A percentile compares a stretch with the other conserved stretches of the same genome.
These are phyloP conservation scores for Lepus timidus DNA, from an alignment of 2,113 vertebrate genomes.

Conservation along the genomic window DNA sequence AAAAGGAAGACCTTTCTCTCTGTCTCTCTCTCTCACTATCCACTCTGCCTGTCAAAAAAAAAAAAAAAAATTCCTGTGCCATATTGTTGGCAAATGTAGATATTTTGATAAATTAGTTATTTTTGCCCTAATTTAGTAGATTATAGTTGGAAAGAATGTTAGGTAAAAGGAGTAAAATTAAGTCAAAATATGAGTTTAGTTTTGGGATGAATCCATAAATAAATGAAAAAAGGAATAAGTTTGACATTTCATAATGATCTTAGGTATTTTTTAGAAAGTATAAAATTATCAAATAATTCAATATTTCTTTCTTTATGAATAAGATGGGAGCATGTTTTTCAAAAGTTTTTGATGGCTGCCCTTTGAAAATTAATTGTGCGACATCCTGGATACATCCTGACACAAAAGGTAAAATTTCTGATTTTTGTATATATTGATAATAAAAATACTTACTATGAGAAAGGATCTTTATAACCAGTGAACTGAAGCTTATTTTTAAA, in stretches of 20 bases:
- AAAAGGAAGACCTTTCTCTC: no score
- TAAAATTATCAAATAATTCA: conserved; percentile 56
- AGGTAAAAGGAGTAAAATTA: conserved; percentile 24
- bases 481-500: conserved; percentile 57
- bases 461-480: conserved; percentile 36
- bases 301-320: conserved; percentile 72
- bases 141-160: neutral
- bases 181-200: conserved; percentile 46
- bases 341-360: conserved; percentile 99
- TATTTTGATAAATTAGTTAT: conserved; percentile 43
- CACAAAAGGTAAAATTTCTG: conserved; percentile 93
- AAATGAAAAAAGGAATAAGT: conserved; percentile 37
- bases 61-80: neutral
- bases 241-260: conserved; percentile 56
- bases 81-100: conserved; percentile 19
- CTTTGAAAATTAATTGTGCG: conserved; percentile 99
- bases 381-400: conserved; percentile 99
- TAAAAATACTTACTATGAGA: conserved; percentile 32
- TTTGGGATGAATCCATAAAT: conserved; percentile 32
- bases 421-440: neutral
- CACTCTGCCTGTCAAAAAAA: no score
- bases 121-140: conserved; percentile 8
- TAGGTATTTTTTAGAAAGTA: conserved; percentile 57
- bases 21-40: no score
- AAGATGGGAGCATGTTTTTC: conserved; percentile 99